Conservation (phyloP, 2,797 vertebrate species). For the Propithecus perrieri region DNA sequence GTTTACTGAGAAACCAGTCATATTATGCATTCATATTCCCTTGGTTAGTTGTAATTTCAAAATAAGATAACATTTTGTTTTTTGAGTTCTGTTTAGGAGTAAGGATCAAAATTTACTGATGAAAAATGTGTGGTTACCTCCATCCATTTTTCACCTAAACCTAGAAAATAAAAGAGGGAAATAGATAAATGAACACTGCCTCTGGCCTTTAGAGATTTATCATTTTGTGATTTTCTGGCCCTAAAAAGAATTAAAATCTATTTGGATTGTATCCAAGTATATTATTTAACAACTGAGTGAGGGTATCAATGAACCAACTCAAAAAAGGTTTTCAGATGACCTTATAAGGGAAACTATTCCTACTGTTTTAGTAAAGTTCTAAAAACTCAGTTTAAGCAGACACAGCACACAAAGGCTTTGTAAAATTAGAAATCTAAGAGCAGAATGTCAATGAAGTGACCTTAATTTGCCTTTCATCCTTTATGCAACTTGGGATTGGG, state of each 20-base stretch:
- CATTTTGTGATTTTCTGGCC: constrained; percentile 74
- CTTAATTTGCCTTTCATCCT: constrained; percentile 41
- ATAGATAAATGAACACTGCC: constrained; percentile 68
- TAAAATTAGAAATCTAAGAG: constrained; percentile 42
- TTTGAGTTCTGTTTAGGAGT: constrained; percentile 64
- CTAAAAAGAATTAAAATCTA: constrained; percentile 78
- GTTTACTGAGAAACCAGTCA: not conserved
- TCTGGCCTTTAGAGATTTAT: constrained; percentile 78
- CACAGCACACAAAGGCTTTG: not conserved
- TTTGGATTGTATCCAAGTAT: constrained; percentile 78
- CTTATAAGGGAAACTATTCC: constrained; percentile 75
- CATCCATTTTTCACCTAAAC: constrained; percentile 63
- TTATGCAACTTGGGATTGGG: not conserved
- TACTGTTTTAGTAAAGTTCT: constrained; percentile 77
- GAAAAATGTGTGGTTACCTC: constrained; percentile 64
- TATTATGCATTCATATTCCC: not conserved
- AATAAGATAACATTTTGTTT: constrained; percentile 50
- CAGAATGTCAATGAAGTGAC: constrained; percentile 39
- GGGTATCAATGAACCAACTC: constrained; percentile 66
- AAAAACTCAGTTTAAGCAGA: constrained; percentile 73
- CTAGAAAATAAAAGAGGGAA: constrained; percentile 56
- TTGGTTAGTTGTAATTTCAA: constrained; percentile 49
- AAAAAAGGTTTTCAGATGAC: constrained; percentile 61
- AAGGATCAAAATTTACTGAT: constrained; percentile 67
- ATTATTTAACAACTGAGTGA: constrained; percentile 80